Conservation (phyloP, 2,113 vertebrate genomes). For the Dromiciops gliroides region DNA sequence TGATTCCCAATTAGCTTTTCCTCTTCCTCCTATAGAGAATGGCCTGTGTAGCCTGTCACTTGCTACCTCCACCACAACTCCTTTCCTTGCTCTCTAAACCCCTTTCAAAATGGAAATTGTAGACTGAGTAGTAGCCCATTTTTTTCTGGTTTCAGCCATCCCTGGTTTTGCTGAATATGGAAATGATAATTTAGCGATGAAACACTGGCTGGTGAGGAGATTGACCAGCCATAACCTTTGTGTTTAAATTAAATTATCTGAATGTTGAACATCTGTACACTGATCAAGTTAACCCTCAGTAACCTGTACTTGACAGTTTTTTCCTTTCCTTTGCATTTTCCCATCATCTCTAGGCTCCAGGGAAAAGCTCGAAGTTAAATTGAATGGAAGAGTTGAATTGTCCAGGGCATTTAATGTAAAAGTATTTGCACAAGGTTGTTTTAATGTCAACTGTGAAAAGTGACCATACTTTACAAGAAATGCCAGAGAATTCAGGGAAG, state of each 20-base stretch:
- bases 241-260: background rate
- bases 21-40: background rate
- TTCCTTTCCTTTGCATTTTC: background rate
- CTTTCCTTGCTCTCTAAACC: background rate
- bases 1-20: background rate
- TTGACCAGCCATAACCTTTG: background rate
- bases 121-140: background rate
- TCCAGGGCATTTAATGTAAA: background rate
- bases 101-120: background rate
- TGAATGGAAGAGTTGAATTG: background rate
- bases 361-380: background rate
- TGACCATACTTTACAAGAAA: too few species aligned
- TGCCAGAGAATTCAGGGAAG: background rate
- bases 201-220: background rate
- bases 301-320: background rate
- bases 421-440: background rate
- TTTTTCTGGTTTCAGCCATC: slow-evolving; percentile 1
- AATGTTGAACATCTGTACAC: background rate
- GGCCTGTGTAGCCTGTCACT: too few species aligned
- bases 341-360: background rate
- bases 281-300: background rate
- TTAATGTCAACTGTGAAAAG: background rate
- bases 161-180: slow-evolving; percentile 6
- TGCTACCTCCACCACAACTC: background rate
- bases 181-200: background rate